Base-by-base conservation (phyloP, 2,113 vertebrate genomes). In the Peromyscus maniculatus region DNA sequence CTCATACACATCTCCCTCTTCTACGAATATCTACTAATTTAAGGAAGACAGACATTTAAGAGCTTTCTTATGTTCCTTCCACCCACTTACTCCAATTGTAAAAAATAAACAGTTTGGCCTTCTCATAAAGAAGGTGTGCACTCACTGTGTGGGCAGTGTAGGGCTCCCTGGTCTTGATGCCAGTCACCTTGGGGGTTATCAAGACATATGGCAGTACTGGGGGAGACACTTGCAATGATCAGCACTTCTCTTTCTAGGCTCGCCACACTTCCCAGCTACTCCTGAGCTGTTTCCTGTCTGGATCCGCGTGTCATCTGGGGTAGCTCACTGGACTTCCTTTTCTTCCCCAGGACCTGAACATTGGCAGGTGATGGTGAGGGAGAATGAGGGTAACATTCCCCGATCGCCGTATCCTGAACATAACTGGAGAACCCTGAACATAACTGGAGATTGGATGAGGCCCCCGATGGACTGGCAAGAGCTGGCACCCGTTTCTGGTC, bases 341-440 rank as follows among this genome's bases (percentile, higher is more conserved):
- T 43, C 52, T 13, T 86, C 97, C 80, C 43, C 89, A 39, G 13
- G 17, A 31, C 24, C 39, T 39, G 11, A 24, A 39, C 55, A 24
- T 64, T 91, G 71, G 57, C 71, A 86, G 67, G 59, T 95, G 59
- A 82, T 36, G 6, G 72, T 59, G 75, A 59, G 64, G 67, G 89
- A 90, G 71, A 59, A 89, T 7, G 31, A 80, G 17, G 8, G 71
- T n/a, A 84, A 52, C n/a, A 2, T 26, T 75, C 26, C 22, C 22
- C 79, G 64, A 80, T 95, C 93, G 80, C 72, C 67, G 66, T 69
- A n/a, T 49, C 94, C 49, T 75, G 67, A 87, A 52, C 67, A 69
- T 83, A 93, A 87, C 62, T 28, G 39, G 43, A 71, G 62, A 84
- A n/a, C 57, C 94, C 49, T 75, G 67, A 87, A 52, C 67, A 69